A percentile compares a stretch with the other conserved stretches of the same genome.
phyloP scores from a whole-genome alignment of 2,113 vertebrate genomes.

The Zosterops japonicus region DNA sequence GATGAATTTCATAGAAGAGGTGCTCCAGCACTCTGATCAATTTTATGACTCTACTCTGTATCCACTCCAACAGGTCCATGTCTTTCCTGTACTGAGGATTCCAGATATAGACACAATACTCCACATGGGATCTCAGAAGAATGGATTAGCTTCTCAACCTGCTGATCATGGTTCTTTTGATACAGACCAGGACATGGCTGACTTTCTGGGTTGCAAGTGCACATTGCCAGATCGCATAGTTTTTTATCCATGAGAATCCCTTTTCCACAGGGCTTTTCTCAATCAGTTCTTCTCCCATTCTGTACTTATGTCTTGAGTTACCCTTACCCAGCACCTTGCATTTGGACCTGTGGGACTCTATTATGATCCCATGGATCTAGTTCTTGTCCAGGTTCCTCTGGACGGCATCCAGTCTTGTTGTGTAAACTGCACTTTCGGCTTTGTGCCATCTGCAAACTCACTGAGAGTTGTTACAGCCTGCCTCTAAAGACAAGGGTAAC shows the following conservation, averaged over 20 bases:
- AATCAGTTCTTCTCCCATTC: background rate
- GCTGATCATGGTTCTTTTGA: background rate
- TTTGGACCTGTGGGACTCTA: background rate
- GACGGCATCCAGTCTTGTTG: background rate
- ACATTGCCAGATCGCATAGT: too few relatives aligned
- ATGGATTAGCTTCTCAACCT: background rate
- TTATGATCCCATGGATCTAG: background rate
- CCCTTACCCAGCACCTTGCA: background rate
- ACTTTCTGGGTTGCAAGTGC: background rate
- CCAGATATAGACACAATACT: background rate
- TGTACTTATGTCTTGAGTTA: background rate
- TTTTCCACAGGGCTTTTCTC: background rate
- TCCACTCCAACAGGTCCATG: background rate
- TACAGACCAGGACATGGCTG: accelerated
- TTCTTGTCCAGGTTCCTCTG: background rate
- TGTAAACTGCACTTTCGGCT: background rate
- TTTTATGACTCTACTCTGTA: background rate
- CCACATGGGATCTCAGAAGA: background rate
- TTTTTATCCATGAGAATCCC: background rate
- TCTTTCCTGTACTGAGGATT: background rate
- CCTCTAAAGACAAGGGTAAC: background rate
- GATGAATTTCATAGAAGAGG: background rate
- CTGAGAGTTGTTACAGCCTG: background rate
- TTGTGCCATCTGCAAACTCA: background rate
- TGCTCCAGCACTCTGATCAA: background rate